phyloP scores from a whole-genome alignment of 2,888 invertebrate species.

The Tetramorium bicarinatum region DNA sequence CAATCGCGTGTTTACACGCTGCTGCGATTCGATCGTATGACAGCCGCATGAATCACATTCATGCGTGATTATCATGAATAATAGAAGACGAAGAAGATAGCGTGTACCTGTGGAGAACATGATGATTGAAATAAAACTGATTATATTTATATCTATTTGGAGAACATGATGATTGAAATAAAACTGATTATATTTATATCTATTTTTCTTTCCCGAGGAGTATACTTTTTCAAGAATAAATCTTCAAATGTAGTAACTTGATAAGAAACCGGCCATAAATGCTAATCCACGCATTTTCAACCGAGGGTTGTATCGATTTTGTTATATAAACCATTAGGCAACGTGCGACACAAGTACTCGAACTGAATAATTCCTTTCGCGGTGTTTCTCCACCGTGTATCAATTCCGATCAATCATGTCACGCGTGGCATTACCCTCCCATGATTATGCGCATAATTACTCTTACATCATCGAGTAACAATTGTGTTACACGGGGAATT shows the following conservation, averaged over 20 bases:
- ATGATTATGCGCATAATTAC: conserved; percentile 21
- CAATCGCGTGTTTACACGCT: conserved; percentile 45
- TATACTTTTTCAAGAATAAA: background rate
- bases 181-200: background rate
- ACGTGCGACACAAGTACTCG: background rate
- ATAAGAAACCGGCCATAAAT: background rate
- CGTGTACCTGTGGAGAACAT: background rate
- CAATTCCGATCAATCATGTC: conserved; percentile 18
- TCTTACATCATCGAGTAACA: conserved; percentile 27
- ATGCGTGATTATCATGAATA: conserved; percentile 20
- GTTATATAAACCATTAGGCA: conserved; percentile 16
- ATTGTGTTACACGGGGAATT: background rate
- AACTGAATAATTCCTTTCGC: conserved; percentile 17
- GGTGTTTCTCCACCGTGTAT: background rate
- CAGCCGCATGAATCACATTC: background rate
- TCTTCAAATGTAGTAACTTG: background rate
- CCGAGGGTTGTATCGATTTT: background rate
- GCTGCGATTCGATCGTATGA: background rate
- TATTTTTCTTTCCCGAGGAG: background rate
- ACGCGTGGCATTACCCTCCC: background rate
- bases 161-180: background rate
- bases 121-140: background rate
- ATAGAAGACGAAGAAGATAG: background rate
- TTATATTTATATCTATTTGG: background rate
- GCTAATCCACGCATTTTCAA: background rate